Conservation (phyloP, 2,888 invertebrate genomes). For the Hypolimnas misippus region DNA sequence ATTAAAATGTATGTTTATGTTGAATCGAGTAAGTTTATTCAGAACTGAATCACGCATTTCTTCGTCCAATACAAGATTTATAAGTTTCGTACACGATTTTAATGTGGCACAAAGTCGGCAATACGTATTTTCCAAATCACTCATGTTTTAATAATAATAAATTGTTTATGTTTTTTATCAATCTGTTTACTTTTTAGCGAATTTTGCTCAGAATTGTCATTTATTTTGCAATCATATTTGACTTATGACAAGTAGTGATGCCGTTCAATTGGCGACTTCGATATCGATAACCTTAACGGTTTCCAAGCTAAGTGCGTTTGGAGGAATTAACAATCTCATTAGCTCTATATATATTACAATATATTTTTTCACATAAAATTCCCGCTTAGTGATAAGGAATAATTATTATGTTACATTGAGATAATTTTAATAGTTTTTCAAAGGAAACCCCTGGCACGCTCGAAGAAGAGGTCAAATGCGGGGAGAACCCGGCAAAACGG, state of each 20-base stretch:
- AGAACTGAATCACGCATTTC: slow-evolving; percentile 50
- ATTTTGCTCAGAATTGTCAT: neutral
- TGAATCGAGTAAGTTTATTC: slow-evolving; percentile 56
- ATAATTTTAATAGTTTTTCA: no score
- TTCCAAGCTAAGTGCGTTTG: no score
- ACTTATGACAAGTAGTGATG: neutral
- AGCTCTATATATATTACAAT: no score
- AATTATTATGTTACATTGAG: no score
- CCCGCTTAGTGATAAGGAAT: no score
- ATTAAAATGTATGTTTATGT: slow-evolving; percentile 53
- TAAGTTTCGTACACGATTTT: slow-evolving; percentile 54
- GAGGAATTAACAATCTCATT: no score
- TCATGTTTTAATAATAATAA: slow-evolving; percentile 24
- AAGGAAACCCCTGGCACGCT: no score
- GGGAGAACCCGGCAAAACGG: no score
- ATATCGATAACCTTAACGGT: no score
- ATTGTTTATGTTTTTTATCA: neutral
- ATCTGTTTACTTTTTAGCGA: neutral
- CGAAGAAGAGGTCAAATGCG: no score
- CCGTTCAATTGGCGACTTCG: no score
- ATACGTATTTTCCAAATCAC: slow-evolving; percentile 32
- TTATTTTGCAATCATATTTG: slow-evolving; percentile 1
- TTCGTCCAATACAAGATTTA: slow-evolving; percentile 52
- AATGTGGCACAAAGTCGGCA: slow-evolving; percentile 57
- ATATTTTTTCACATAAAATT: no score